Evolutionary conservation across 2,113 vertebrate species (phyloP), one percentile per base, ranked within the genome.

Genomic region (Mesocricetus auratus): DNA sequence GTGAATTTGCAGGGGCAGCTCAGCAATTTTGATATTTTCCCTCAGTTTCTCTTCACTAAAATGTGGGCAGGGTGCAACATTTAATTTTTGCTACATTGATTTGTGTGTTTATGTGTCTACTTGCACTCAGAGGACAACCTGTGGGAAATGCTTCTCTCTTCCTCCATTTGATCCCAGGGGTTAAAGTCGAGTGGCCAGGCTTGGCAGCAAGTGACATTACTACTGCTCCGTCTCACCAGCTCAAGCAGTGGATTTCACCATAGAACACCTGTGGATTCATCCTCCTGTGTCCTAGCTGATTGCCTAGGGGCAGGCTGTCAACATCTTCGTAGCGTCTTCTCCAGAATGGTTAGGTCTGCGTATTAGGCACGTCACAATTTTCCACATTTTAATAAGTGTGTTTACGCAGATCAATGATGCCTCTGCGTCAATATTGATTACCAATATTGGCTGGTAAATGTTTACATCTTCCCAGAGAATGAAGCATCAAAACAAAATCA

Each of bases 301-400:
- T 17, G 6, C 50, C 19, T 73, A 11, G 11, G 10, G 62, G 56
- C 83, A 89, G 50, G 26, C 5, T 42, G 42, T n/a, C 42, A 39
- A 5, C 9, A 5, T 86, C 77, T 64, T 24, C 16, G 2, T 3
- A 13, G 33, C 15, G 1, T 60, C 36, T 78, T 16, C 50, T 36
- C 53, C 89, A 86, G 68, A 58, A 90, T 73, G 13, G 1, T 58
- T 45, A 58, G 22, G 9, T 92, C 66, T 89, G 33, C 31, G 56
- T 29, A 7, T 29, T n/a, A 71, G 58, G 53, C 31, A 66, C 77
- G 60, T 90, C 90, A n/a, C 58, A 56, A 39, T 68, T 86, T 73
- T 69, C 53, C 62, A 77, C 22, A 24, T 78, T 74, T 96, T 73
- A 87, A 88, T 95, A 82, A 94, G 45, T 26, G 3, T 47, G 36